Base-by-base conservation (phyloP, 2,113 vertebrate genomes). In the Xiphophorus couchianus region DNA sequence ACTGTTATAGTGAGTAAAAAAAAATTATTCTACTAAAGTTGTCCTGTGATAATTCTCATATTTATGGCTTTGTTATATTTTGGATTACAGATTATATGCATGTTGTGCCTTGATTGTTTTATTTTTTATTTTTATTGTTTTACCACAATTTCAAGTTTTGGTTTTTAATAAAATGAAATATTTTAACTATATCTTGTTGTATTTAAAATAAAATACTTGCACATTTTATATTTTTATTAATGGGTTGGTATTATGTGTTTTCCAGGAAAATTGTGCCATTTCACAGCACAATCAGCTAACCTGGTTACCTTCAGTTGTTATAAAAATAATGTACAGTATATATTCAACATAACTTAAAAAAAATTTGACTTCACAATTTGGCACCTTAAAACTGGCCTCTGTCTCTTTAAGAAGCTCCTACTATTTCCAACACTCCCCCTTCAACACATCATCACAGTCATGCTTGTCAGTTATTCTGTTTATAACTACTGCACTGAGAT, bases 1-100 rank as follows among this genome's bases (percentile, higher is more conserved):
- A 97, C 97, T 11, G 94, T 96, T 29, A 93, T 97, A 65, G 98
- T 99, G 93, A 98, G 98, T 97, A 78, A 69, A 95, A 65, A 73
- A 58, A 25, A 13, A 37, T 12, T 37, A 35, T 12, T 37, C 10
- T 37, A 11, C 33, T 30, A 69, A 78, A 37, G 35, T 1, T 27
- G 63, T 42, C 15, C 17, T 69, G 30, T 19, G 30, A 68, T n/a
- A 42, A 31, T 25, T 63, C 1, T n/a, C 44, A 76, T 54, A 3
- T 67, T 29, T 9, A 13, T 42, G 25, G 15, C 17, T 54, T 51
- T 27, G 15, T 13, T 60, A 9, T 31, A 35, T 58, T 70, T 70
- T 11, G 6, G 9, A 8, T 3, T 11, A 28, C 22, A 9, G 22
- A 25, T 54, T n/a, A 8, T 8, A 25, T 54, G 51, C 51, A 54